These are phyloP conservation scores for Cybosia mesomella DNA, from an alignment of 2,888 invertebrate species.

Conservation along the genomic window DNA sequence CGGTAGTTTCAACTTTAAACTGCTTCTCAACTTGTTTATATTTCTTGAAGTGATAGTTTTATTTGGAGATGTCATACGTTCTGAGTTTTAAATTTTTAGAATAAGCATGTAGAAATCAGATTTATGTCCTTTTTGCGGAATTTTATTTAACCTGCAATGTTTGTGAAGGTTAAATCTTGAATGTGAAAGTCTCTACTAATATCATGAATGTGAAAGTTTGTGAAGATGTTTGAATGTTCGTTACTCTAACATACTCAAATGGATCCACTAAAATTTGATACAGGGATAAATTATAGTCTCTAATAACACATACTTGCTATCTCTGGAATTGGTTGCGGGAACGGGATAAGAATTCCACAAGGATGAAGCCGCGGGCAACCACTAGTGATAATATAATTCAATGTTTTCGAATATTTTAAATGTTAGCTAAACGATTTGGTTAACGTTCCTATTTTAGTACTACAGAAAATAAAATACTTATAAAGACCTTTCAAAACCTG, in stretches of 20 bases:
- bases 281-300: too few relatives aligned
- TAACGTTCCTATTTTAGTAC: not conserved
- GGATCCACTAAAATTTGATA: too few relatives aligned
- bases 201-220: too few relatives aligned
- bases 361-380: too few relatives aligned
- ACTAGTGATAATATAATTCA: too few relatives aligned
- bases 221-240: too few relatives aligned
- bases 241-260: too few relatives aligned
- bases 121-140: not conserved
- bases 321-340: too few relatives aligned
- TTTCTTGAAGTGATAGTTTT: constrained; percentile 50
- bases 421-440: not conserved
- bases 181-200: too few relatives aligned
- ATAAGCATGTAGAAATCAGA: not conserved
- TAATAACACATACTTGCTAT: too few relatives aligned
- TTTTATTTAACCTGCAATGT: not conserved
- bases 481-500: not conserved
- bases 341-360: too few relatives aligned
- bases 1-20: constrained; percentile 66
- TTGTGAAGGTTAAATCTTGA: not conserved
- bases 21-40: constrained; percentile 56
- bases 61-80: constrained; percentile 44
- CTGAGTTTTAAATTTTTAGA: constrained; percentile 18
- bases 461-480: not conserved
- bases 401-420: not conserved